A percentile compares a stretch with the other conserved stretches of the same genome.
These are phyloP conservation scores for Laodelphax striatellus DNA, from an alignment of 1,140 invertebrate genomes.

Conservation along the genomic window DNA sequence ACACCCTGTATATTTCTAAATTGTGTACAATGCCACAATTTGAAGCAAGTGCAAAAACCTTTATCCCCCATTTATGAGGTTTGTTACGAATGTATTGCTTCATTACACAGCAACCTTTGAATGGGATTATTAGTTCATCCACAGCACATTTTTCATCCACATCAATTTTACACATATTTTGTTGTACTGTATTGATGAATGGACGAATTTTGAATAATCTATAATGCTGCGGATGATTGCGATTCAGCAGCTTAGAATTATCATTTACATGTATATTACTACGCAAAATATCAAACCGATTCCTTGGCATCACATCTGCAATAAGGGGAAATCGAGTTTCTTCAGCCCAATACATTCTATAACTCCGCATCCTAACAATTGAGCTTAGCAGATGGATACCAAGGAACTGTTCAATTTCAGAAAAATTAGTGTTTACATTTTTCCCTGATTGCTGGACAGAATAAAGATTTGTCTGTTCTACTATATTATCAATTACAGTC, in stretches of 20 bases:
- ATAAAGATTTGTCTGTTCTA: constrained; percentile 7
- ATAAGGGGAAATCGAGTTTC: constrained; percentile 5
- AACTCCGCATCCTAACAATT: not conserved
- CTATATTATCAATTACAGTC: not conserved
- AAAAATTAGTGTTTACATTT: not conserved
- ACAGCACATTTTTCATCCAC: constrained; percentile 8
- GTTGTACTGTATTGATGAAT: constrained; percentile 1
- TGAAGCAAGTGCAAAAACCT: constrained; percentile 23
- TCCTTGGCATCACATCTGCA: constrained; percentile 8
- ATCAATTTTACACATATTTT: constrained; percentile 8
- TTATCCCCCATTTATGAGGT: constrained; percentile 27
- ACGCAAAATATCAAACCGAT: constrained; percentile 11
- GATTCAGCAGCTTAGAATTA: constrained; percentile 3
- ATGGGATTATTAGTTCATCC: constrained; percentile 24
- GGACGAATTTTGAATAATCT: constrained; percentile 15
- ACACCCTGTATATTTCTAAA: constrained; percentile 27
- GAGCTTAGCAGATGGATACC: not conserved
- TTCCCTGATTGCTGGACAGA: constrained; percentile 1
- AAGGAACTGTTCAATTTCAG: constrained; percentile 5
- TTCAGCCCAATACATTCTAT: constrained; percentile 3
- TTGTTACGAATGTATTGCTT: constrained; percentile 29
- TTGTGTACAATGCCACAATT: constrained; percentile 24
- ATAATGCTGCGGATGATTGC: constrained; percentile 8
- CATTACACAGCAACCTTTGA: constrained; percentile 24
- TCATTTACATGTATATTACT: constrained; percentile 14